Evolutionary conservation across 2,797 vertebrate genomes (phyloP).

Genomic region (Acrossocheilus fasciatus): DNA sequence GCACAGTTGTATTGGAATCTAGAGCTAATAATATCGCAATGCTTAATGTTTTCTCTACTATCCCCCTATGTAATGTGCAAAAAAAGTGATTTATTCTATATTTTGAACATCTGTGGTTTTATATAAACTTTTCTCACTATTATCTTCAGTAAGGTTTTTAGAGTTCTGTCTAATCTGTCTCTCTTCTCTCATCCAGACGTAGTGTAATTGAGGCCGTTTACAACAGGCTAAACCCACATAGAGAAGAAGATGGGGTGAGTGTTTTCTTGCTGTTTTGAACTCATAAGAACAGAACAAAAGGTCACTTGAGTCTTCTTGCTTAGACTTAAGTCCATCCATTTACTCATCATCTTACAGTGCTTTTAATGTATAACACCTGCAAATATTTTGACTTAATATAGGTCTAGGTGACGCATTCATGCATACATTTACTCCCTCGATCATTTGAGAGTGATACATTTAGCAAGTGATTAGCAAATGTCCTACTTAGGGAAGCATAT

Average conservation of each 20-base stretch:
- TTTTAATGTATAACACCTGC: neutral
- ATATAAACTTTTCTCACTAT: neutral
- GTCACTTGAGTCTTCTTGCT: constrained; percentile 24
- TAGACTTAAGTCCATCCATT: neutral
- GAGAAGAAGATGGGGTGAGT: constrained; percentile 99
- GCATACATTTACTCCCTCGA: constrained; percentile 7
- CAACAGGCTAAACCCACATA: constrained; percentile 98
- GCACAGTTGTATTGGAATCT: neutral
- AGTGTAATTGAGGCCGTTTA: constrained; percentile 97
- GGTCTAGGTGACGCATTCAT: constrained; percentile 7
- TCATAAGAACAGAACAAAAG: neutral
- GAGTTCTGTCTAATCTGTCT: neutral
- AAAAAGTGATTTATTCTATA: neutral
- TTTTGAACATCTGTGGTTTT: neutral
- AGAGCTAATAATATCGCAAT: neutral
- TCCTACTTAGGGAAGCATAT: constrained; percentile 13
- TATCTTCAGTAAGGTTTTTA: neutral
- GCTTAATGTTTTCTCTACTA: neutral
- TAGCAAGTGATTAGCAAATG: constrained; percentile 31
- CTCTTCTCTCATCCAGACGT: constrained; percentile 82
- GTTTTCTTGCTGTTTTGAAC: constrained; percentile 51
- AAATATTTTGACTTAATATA: constrained; percentile 13
- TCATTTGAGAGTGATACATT: constrained; percentile 33
- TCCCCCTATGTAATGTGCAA: neutral
- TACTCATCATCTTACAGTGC: constrained; percentile 12